phyloP scores from a whole-genome alignment of 2,797 vertebrate genomes.

The Euphonia xanthogaster region DNA sequence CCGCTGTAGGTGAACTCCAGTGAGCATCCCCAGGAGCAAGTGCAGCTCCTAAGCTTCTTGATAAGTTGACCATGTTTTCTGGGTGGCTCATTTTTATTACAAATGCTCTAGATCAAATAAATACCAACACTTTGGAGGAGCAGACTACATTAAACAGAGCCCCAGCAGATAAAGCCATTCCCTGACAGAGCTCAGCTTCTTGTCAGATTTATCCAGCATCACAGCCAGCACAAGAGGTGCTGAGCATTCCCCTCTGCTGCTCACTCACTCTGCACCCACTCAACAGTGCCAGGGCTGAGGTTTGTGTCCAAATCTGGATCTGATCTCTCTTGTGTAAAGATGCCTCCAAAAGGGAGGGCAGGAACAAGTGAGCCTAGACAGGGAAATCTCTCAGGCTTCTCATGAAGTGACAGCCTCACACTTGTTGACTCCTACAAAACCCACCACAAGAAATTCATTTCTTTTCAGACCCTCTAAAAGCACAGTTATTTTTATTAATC shows the following conservation, averaged over 20 bases:
- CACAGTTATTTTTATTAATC: not conserved
- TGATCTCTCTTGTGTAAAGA: not conserved
- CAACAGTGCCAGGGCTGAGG: accelerated
- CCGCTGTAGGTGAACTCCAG: not conserved
- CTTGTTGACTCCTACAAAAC: not conserved
- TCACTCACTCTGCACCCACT: not conserved
- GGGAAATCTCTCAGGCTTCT: not conserved
- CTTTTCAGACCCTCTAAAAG: not conserved
- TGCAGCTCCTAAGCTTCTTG: not conserved
- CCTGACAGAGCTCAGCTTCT: not conserved
- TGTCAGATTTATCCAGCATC: not conserved
- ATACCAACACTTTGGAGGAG: not conserved
- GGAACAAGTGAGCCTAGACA: not conserved
- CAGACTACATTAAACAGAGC: not conserved
- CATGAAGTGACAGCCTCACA: not conserved
- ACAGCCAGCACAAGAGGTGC: not conserved
- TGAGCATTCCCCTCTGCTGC: not conserved
- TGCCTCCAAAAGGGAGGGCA: not conserved
- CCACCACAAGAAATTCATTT: not conserved
- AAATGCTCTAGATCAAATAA: not conserved
- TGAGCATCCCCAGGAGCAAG: not conserved
- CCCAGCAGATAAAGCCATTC: not conserved
- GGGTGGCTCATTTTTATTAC: not conserved
- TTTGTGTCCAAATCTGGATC: not conserved
- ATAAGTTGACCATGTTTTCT: not conserved